Evolutionary conservation across 1,140 invertebrate species (phyloP), one percentile per base, ranked within the genome.

Genomic region (Drosophila ficusphila): DNA sequence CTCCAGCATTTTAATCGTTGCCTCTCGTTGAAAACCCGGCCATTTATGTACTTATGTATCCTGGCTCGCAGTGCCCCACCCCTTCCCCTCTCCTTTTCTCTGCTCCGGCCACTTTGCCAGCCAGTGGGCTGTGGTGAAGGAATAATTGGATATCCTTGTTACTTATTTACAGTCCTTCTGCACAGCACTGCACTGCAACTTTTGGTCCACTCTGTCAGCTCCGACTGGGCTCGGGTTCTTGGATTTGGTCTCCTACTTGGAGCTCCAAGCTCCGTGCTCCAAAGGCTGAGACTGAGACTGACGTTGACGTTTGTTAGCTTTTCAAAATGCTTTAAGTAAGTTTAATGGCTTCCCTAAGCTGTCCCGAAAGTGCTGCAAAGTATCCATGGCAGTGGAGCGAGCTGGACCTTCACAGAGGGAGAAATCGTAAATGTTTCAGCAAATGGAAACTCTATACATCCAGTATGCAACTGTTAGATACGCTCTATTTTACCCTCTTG

Each of bases 101-200:
- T 11, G 19, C 29, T 18, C 7, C 31, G 11, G 19, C 38, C 29
- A 21, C 54, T 44, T 44, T 23, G 56, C 25, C 38, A 61, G 60
- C 56, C 27, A 46, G 54, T 29, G 60, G 67, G 67, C 38, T 47
- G 54, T 34, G 31, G 58, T 71, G 27, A 88, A 75, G 77, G 57
- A 82, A 88, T 88, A 88, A 88, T 88, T 86, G 82, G 82, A 88
- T 88, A 82, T 88, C 69, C 77, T 86, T 86, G 81, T 86, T 88
- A 88, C 62, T 88, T 86, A 81, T 73, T 82, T 77, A 76, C 72
- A 65, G 42, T 61, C 60, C 36, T 67, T 38, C 70, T 79, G 57
- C 44, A 31, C 54, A 36, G 39, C 57, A 64, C 27, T 54, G 65
- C 58, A 42, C 34, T 51, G 58, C 56, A 53, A 61, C 61, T 61